Conservation (phyloP, 2,113 vertebrate genomes). For the Sigmodon hispidus region DNA sequence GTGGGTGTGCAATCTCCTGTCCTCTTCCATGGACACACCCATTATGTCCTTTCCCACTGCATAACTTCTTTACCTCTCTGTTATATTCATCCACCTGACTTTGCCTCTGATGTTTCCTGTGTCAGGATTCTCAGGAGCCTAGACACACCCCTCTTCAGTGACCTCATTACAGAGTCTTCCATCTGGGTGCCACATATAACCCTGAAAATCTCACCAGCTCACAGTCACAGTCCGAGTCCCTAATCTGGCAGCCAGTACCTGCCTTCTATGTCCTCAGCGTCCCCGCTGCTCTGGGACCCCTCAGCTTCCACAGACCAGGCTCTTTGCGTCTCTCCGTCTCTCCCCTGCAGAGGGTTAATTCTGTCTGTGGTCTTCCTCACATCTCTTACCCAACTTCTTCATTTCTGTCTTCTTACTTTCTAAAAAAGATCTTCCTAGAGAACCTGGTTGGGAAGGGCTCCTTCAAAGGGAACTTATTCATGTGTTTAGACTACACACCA, state of each 20-base stretch:
- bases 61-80: too few species aligned
- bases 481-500: accelerated
- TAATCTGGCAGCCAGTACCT: too few species aligned
- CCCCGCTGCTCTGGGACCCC: neutral
- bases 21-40: neutral
- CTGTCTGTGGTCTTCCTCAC: neutral
- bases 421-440: neutral
- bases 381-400: too few species aligned
- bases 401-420: neutral
- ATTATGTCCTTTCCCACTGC: too few species aligned
- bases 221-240: neutral
- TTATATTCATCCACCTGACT: neutral
- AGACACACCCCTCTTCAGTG: neutral
- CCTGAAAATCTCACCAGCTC: neutral
- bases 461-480: neutral
- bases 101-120: neutral
- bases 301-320: accelerated
- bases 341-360: accelerated
- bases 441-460: neutral
- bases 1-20: accelerated
- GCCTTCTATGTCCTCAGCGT: neutral
- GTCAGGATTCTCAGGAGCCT: neutral
- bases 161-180: neutral
- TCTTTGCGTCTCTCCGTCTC: accelerated
- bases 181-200: accelerated